A percentile compares a stretch with the other conserved stretches of the same genome.
phyloP scores from a whole-genome alignment of 2,113 vertebrate species.

The Beaufortia kweichowensis region DNA sequence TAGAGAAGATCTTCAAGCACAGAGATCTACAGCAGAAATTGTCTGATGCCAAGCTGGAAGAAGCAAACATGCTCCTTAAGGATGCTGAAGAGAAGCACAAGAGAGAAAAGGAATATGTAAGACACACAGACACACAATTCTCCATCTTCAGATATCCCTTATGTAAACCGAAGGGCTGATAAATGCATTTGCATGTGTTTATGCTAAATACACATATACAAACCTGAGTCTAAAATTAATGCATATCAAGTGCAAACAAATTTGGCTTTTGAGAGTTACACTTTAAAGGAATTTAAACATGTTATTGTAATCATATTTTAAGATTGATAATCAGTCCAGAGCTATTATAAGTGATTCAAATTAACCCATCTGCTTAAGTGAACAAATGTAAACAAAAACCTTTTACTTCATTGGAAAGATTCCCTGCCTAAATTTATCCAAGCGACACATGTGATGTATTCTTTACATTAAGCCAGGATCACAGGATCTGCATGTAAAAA shows the following conservation, averaged over 20 bases:
- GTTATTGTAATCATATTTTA: neutral
- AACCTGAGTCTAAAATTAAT: constrained; percentile 8
- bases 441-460: no score
- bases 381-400: neutral
- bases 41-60: constrained; percentile 87
- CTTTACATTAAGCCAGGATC: no score
- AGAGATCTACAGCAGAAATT: constrained; percentile 92
- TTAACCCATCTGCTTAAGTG: neutral
- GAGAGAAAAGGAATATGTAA: constrained; percentile 96
- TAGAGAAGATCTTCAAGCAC: constrained; percentile 94
- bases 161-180: neutral
- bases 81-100: constrained; percentile 86
- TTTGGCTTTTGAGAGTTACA: neutral
- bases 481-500: no score
- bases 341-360: neutral
- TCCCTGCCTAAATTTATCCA: no score
- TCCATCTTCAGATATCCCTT: constrained; percentile 5
- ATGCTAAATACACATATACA: neutral
- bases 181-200: constrained; percentile 9
- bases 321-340: no score
- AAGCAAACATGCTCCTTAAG: constrained; percentile 85
- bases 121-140: constrained; percentile 50
- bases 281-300: neutral
- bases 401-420: neutral
- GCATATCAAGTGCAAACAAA: no score